Evolutionary conservation across 2,888 invertebrate genomes (phyloP).

Genomic region (Drosophila crucigera): DNA sequence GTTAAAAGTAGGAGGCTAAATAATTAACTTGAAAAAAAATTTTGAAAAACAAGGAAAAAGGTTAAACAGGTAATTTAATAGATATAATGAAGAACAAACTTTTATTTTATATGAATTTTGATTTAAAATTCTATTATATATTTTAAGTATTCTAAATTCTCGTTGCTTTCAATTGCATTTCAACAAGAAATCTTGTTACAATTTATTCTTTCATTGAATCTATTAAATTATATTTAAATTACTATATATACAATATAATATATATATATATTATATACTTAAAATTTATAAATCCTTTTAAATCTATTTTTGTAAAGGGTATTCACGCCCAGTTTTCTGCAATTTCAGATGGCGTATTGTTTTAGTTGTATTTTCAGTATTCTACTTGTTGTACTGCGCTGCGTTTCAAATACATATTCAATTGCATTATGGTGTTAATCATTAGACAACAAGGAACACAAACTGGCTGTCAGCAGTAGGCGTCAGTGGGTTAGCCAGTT

Average conservation of each 20-base stretch:
- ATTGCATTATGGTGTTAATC: slow-evolving; percentile 60
- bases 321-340: not conserved
- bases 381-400: slow-evolving; percentile 35
- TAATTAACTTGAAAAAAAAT: not conserved
- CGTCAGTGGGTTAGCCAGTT: slow-evolving; percentile 13
- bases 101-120: not conserved
- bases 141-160: not conserved
- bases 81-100: not conserved
- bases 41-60: not conserved
- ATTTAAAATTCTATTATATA: not conserved
- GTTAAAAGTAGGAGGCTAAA: not conserved
- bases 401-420: slow-evolving; percentile 51
- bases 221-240: not conserved
- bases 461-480: slow-evolving; percentile 20
- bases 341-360: not conserved
- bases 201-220: not conserved
- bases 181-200: not conserved
- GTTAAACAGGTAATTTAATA: not conserved
- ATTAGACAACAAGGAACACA: slow-evolving; percentile 42
- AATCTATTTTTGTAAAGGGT: slow-evolving; percentile 4
- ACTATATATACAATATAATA: not conserved
- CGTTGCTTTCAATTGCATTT: not conserved
- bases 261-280: not conserved
- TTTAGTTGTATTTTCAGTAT: slow-evolving; percentile 10
- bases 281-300: not conserved